Base-by-base conservation (phyloP, 2,888 invertebrate species). In the Tinea trinotella region DNA sequence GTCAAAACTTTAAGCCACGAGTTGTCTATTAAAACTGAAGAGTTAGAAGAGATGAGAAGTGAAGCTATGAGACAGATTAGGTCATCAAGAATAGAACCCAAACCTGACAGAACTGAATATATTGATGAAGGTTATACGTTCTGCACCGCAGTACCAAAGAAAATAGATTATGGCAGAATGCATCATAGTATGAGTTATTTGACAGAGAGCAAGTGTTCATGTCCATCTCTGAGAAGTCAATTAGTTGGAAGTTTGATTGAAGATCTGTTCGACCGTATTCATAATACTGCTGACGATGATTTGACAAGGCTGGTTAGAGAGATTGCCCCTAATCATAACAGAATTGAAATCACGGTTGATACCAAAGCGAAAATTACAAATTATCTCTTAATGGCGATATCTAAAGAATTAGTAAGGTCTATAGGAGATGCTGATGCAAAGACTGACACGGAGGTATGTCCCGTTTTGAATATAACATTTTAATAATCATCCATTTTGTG, bases 1-100 rank as follows among this genome's bases (percentile, higher is more conserved):
- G 76, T 88, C 13, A 87, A 88, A 55, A 87, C 86, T 2, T 70
- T 90, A 34, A 87, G 87, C 58, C 88, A 89, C 64, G 90, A 90
- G 62, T 68, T 90, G 49, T 84, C 86, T 1, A 83, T 80, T 46
- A 88, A 87, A 64, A 86, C 86, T 30, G 87, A 87, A 55, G 87
- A 87, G 62, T 63, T 87, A 30, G 87, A 87, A 56, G 83, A 83
- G 60, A 59, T 88, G 60, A 71, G 83, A 53, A 82, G 82, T 54
- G 82, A 82, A 61, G 76, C 79, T 1, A 77, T 80, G 74, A 66
- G 80, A 57, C 79, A 85, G 56, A 79, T 77, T 57, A 84, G 78
- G 60, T 78, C 83, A 36, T 80, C 84, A 6, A 68, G 83, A 19
- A 71, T 83, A 34, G 85, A 87, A 53, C 57, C 85, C 22, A 76